phyloP scores from a whole-genome alignment of 1,140 invertebrate species.

The Drosophila pandora region DNA sequence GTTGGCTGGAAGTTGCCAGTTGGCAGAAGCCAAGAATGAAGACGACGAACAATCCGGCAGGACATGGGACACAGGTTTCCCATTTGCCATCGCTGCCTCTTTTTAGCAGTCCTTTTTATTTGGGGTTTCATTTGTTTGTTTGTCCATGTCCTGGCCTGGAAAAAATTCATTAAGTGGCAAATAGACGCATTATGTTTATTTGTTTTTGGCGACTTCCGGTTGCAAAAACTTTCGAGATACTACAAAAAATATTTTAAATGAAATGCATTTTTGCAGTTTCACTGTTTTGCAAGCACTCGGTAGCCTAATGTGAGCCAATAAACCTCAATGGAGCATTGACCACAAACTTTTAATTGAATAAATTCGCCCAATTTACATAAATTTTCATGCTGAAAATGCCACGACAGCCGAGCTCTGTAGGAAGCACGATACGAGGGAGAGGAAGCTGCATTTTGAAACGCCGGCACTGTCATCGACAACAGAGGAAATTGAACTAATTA shows the following conservation, averaged over 20 bases:
- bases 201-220: slow-evolving; percentile 10
- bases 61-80: slow-evolving; percentile 78
- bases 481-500: slow-evolving; percentile 71
- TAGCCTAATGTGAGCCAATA: slow-evolving; percentile 52
- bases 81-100: slow-evolving; percentile 47
- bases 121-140: slow-evolving; percentile 8
- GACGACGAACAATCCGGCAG: slow-evolving; percentile 41
- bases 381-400: slow-evolving; percentile 26
- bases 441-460: slow-evolving; percentile 27
- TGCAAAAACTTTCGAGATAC: slow-evolving; percentile 37
- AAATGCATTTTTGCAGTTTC: slow-evolving; percentile 28
- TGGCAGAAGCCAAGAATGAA: slow-evolving; percentile 53
- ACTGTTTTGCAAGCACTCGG: neutral
- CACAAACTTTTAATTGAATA: slow-evolving; percentile 70
- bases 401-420: slow-evolving; percentile 23
- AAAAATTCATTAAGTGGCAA: slow-evolving; percentile 78
- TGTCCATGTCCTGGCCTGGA: slow-evolving; percentile 19
- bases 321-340: slow-evolving; percentile 43
- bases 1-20: slow-evolving; percentile 46
- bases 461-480: slow-evolving; percentile 40
- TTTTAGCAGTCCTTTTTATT: neutral
- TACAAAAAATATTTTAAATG: slow-evolving; percentile 33
- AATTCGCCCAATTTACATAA: slow-evolving; percentile 47
- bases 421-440: neutral
- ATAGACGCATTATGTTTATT: slow-evolving; percentile 75